Base-by-base conservation (phyloP, 1,140 invertebrate species). In the Drosophila punjabiensis region DNA sequence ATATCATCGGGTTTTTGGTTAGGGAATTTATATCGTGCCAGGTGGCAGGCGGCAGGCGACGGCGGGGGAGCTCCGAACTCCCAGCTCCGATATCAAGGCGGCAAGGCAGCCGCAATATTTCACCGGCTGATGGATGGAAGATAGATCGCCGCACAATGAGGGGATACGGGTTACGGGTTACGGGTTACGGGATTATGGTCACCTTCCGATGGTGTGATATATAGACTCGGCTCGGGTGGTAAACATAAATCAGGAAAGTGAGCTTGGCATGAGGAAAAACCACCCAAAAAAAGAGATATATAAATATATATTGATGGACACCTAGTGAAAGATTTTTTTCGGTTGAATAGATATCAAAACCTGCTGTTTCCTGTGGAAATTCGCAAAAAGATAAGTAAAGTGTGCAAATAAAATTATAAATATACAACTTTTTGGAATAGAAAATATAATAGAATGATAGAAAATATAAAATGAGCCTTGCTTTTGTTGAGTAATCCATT, bases 1-100 rank as follows among this genome's bases (percentile, higher is more conserved):
- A 85, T 88, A 88, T 88, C 76, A 78, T 68, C 63, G 75, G 35
- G 50, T 45, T 43, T 48, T 53, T 62, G 85, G 78, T 79, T 78
- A 70, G 76, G 85, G 85, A 88, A 89, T 88, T 88, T 88, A 88
- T 86, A 60, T 88, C 86, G 56, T 74, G 78, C 85, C 81, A 79
- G 79, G 69, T 89, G 81, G 66, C 37, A 24, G 24, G 24, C 24
- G 76, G 79, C 64, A n/a, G 73, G 59, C 41, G 56, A 55, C 45
- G 47, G 47, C 11, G 47, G 47, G 20, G 20, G 41, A 45, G 41
- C 41, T 45, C 9, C n/a, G n/a, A 39, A 5, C 14, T 47, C 45
- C 47, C 33, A 74, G 65, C 58, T 74, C 68, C 68, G 71, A 74
- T 74, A 74, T 74, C 71, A 74, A 74, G 71, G 55, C 70, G 68